A percentile compares a stretch with the other conserved stretches of the same genome.
Conservation (phyloP, 2,113 vertebrate genomes). For the Leptocoma aspasia region DNA sequence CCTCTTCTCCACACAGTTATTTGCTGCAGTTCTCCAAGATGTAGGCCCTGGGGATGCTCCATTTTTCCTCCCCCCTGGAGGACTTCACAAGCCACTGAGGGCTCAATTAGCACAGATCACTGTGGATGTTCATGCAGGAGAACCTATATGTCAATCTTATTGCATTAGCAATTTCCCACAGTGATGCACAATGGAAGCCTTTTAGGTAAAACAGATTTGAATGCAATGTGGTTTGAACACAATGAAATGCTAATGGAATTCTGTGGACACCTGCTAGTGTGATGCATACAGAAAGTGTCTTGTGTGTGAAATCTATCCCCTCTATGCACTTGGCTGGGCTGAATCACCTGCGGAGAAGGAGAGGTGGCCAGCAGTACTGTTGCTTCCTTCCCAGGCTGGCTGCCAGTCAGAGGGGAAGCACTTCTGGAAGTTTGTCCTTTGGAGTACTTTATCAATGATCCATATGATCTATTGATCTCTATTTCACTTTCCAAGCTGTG, state of each 20-base stretch:
- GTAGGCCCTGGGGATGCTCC: not conserved
- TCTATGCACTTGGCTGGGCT: not conserved
- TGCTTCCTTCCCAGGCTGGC: not conserved
- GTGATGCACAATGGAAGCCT: conserved; percentile 57
- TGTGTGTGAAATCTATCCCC: not conserved
- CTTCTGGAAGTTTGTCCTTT: not conserved
- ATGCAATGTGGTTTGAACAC: conserved; percentile 20
- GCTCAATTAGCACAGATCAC: conserved; percentile 25
- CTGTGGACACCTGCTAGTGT: conserved; percentile 12
- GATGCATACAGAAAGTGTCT: not conserved
- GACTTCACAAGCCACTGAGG: not conserved
- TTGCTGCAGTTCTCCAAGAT: not conserved
- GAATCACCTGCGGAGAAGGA: not conserved
- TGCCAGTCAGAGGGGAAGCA: not conserved
- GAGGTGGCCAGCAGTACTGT: not conserved
- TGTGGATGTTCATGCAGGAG: conserved; percentile 28
- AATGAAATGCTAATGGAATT: conserved; percentile 46
- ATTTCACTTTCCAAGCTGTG: not conserved
- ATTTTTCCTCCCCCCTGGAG: not conserved
- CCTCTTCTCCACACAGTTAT: not conserved
- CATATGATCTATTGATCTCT: not conserved
- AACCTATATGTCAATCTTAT: conserved; percentile 52
- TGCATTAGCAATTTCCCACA: conserved; percentile 64
- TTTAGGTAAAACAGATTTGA: conserved; percentile 61
- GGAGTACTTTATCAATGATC: not conserved